Percentiles rank a stretch among this genome's conserved stretches.
phyloP scores from a whole-genome alignment of 1,140 invertebrate species.

The Drosophila tropicalis region DNA sequence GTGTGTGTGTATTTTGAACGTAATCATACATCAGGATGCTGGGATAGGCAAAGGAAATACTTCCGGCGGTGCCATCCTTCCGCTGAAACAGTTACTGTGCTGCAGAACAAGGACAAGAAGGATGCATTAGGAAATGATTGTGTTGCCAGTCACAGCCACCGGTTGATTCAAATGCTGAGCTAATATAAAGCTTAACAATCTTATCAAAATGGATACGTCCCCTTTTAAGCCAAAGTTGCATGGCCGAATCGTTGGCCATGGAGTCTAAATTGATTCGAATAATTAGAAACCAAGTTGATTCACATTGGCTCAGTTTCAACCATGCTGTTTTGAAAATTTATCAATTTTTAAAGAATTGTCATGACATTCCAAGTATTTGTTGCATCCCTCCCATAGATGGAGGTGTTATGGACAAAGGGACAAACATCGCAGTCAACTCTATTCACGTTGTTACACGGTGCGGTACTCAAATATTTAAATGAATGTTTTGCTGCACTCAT shows the following conservation, averaged over 20 bases:
- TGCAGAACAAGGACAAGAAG: neutral
- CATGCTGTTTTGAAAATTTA: too few relatives aligned
- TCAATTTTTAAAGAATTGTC: too few relatives aligned
- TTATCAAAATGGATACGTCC: neutral
- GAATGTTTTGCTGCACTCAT: slow-evolving; percentile 79
- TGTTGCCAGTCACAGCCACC: slow-evolving; percentile 48
- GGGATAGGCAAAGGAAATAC: neutral
- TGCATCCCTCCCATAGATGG: neutral
- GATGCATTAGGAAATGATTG: slow-evolving; percentile 65
- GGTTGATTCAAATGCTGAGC: neutral
- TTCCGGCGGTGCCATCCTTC: slow-evolving; percentile 43
- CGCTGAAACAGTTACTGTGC: slow-evolving; percentile 13
- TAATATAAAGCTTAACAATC: neutral
- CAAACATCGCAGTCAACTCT: neutral
- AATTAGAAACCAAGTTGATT: too few relatives aligned
- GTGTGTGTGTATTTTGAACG: slow-evolving; percentile 47
- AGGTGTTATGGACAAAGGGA: neutral
- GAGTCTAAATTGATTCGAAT: too few relatives aligned
- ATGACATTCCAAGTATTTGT: too few relatives aligned
- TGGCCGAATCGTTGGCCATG: neutral
- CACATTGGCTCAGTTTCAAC: too few relatives aligned
- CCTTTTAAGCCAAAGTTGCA: neutral
- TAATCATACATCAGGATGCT: slow-evolving; percentile 69
- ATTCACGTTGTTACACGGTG: slow-evolving; percentile 29
- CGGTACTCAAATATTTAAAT: slow-evolving; percentile 75